phyloP scores from a whole-genome alignment of 2,113 vertebrate genomes.

The Dicerorhinus sumatrensis region DNA sequence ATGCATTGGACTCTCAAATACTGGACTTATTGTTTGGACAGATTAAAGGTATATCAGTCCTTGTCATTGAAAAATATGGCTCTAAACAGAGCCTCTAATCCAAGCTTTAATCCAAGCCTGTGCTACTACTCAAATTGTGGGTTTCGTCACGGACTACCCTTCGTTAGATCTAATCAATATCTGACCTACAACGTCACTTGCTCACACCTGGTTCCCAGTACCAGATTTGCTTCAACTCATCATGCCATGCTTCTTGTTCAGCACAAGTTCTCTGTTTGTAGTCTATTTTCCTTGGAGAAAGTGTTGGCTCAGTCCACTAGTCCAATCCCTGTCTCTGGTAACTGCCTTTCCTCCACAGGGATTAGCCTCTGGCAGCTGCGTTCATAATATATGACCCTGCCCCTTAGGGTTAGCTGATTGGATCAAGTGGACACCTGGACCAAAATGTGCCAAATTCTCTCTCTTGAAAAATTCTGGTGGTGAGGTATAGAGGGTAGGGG shows the following conservation, averaged over 20 bases:
- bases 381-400: not conserved
- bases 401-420: no score
- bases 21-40: not conserved
- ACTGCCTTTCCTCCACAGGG: not conserved
- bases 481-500: not conserved
- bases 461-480: not conserved
- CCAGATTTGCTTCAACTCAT: not conserved
- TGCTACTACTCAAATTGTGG: not conserved
- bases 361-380: not conserved
- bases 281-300: not conserved
- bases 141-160: not conserved
- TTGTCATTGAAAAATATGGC: not conserved
- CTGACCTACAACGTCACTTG: not conserved
- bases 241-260: accelerated
- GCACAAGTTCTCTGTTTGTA: not conserved
- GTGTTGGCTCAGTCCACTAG: not conserved
- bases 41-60: not conserved
- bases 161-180: not conserved
- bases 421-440: not conserved
- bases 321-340: not conserved
- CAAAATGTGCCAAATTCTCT: not conserved
- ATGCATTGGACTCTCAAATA: not conserved
- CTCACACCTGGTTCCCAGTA: not conserved
- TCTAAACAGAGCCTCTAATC: not conserved
- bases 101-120: not conserved